Percentiles rank a stretch among this genome's conserved stretches.
Evolutionary conservation across 2,113 vertebrate genomes (phyloP).

Genomic region (Mormoops blainvillei): DNA sequence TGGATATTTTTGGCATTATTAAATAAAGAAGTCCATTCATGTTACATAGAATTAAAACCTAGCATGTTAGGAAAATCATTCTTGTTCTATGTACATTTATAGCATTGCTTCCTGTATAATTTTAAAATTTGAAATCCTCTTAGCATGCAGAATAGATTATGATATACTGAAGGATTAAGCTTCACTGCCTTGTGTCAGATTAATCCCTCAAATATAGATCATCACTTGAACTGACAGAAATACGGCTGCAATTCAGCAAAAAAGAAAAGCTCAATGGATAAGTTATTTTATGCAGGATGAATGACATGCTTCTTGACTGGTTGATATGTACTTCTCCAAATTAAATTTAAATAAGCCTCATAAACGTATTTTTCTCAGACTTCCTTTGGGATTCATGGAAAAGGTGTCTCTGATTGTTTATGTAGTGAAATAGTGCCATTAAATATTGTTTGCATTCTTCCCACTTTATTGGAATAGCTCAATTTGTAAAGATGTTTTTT

Average conservation of each 20-base stretch:
- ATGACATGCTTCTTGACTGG: fast-evolving
- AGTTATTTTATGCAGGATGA: slow-evolving; percentile 46
- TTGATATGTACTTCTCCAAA: background rate
- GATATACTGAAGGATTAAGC: slow-evolving; percentile 94
- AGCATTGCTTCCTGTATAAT: slow-evolving; percentile 89
- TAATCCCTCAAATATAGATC: slow-evolving; percentile 89
- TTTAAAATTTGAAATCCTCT: slow-evolving; percentile 92
- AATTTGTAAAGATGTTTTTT: background rate
- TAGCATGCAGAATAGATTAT: slow-evolving; percentile 97
- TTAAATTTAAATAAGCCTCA: slow-evolving; percentile 9
- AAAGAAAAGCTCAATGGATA: slow-evolving; percentile 37
- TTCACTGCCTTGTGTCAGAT: slow-evolving; percentile 94
- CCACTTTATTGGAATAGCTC: slow-evolving; percentile 4
- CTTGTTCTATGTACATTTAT: slow-evolving; percentile 88
- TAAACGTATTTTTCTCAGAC: background rate
- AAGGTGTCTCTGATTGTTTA: background rate
- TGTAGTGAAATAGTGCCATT: background rate
- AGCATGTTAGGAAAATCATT: slow-evolving; percentile 77
- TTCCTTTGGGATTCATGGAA: background rate
- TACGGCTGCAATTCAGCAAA: slow-evolving; percentile 88
- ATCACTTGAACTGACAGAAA: slow-evolving; percentile 91
- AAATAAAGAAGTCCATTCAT: slow-evolving; percentile 64
- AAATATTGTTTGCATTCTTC: slow-evolving; percentile 21
- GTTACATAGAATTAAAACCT: slow-evolving; percentile 46
- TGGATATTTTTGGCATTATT: slow-evolving; percentile 38